phyloP scores from a whole-genome alignment of 2,113 vertebrate species.

The Clarias batrachus region DNA sequence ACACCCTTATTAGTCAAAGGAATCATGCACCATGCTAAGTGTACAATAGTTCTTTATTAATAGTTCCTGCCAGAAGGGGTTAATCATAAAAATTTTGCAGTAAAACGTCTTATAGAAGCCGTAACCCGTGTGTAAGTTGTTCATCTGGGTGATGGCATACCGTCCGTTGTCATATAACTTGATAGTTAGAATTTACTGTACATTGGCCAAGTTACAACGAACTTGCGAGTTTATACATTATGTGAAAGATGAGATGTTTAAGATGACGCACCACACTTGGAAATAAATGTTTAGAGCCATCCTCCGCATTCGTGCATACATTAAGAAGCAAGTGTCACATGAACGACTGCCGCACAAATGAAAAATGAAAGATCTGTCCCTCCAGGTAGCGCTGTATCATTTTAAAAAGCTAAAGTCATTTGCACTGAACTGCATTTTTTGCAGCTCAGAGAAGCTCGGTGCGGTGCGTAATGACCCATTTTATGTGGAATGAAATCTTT shows the following conservation, averaged over 20 bases:
- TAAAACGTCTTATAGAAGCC: background rate
- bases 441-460: background rate
- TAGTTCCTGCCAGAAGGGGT: too few relatives aligned
- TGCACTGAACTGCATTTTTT: background rate
- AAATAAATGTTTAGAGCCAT: background rate
- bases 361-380: background rate
- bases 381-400: background rate
- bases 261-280: background rate
- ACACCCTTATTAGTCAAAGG: too few relatives aligned
- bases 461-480: background rate
- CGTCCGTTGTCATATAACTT: background rate
- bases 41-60: too few relatives aligned
- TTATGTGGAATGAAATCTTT: constrained; percentile 15
- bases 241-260: background rate
- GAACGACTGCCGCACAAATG: background rate
- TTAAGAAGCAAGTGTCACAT: background rate
- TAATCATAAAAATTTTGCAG: background rate
- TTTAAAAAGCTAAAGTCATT: background rate
- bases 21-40: too few relatives aligned
- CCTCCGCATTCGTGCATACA: background rate
- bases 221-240: background rate
- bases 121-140: background rate
- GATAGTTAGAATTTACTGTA: background rate
- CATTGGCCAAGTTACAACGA: background rate
- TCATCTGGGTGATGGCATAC: background rate